Evolutionary conservation across 2,888 invertebrate genomes (phyloP).

Genomic region (Plebejus argus): DNA sequence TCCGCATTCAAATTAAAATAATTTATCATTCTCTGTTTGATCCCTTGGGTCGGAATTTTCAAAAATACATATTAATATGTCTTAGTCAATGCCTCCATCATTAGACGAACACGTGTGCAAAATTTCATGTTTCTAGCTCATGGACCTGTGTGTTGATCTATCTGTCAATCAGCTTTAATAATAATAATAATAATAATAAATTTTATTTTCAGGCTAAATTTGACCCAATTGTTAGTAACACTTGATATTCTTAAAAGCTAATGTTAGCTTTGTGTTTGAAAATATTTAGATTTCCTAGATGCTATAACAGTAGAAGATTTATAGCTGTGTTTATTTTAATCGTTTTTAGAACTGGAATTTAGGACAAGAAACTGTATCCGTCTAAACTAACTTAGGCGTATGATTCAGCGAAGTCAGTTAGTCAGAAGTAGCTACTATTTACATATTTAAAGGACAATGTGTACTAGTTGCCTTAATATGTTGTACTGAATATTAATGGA

Average conservation of each 20-base stretch:
- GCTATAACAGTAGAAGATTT: not conserved
- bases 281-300: not conserved
- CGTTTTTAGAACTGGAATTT: not conserved
- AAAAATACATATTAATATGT: no score
- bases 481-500: conserved; percentile 4
- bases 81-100: no score
- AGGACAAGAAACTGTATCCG: conserved; percentile 13
- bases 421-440: conserved; percentile 6
- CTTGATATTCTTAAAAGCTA: no score
- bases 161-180: not conserved
- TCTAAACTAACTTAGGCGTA: conserved; percentile 17
- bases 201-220: no score
- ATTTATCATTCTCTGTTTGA: not conserved
- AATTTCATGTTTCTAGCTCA: no score
- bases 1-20: no score
- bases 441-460: conserved; percentile 17
- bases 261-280: not conserved
- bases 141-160: no score
- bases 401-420: conserved; percentile 16
- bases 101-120: no score
- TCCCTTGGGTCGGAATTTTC: no score
- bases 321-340: not conserved
- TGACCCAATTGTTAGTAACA: no score
- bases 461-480: not conserved
- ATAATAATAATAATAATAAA: no score